Conservation (phyloP, 2,113 vertebrate genomes). For the Taurulus bubalis region DNA sequence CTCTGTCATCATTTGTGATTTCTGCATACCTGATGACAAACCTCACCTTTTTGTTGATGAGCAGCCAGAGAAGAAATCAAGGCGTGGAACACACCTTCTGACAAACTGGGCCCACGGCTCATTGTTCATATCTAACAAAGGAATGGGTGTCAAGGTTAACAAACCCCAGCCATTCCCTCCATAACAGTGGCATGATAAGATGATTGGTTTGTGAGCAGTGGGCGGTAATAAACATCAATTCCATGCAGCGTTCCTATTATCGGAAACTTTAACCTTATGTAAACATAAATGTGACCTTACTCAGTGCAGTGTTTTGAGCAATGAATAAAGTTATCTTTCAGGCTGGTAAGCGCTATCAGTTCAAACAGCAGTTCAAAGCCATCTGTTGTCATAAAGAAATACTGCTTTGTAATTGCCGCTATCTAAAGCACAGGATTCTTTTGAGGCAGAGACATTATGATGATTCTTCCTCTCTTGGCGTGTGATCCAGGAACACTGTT, state of each 20-base stretch:
- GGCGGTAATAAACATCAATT: slow-evolving; percentile 17
- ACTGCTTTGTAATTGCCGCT: slow-evolving; percentile 31
- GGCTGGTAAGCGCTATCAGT: background rate
- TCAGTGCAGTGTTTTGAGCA: background rate
- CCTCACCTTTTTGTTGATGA: background rate
- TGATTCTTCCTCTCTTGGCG: slow-evolving; percentile 11
- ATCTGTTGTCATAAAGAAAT: slow-evolving; percentile 20
- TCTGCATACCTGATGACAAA: slow-evolving; percentile 15
- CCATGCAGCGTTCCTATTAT: background rate
- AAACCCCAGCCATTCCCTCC: background rate
- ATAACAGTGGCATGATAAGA: background rate
- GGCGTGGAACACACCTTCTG: background rate
- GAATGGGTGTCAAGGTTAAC: background rate
- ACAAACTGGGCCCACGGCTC: background rate
- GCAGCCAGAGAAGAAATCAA: slow-evolving; percentile 1
- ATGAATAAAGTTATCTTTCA: background rate
- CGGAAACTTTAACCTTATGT: slow-evolving; percentile 6
- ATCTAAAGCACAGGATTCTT: slow-evolving; percentile 33
- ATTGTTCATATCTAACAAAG: slow-evolving; percentile 20
- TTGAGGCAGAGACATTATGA: slow-evolving; percentile 6
- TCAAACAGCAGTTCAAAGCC: slow-evolving; percentile 51
- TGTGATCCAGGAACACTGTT: slow-evolving; percentile 16
- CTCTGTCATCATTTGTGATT: slow-evolving; percentile 10
- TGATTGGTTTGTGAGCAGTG: slow-evolving; percentile 16
- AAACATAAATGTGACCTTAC: slow-evolving; percentile 18